These are phyloP conservation scores for Drosophila triauraria DNA, from an alignment of 1,140 invertebrate genomes.

Conservation along the genomic window DNA sequence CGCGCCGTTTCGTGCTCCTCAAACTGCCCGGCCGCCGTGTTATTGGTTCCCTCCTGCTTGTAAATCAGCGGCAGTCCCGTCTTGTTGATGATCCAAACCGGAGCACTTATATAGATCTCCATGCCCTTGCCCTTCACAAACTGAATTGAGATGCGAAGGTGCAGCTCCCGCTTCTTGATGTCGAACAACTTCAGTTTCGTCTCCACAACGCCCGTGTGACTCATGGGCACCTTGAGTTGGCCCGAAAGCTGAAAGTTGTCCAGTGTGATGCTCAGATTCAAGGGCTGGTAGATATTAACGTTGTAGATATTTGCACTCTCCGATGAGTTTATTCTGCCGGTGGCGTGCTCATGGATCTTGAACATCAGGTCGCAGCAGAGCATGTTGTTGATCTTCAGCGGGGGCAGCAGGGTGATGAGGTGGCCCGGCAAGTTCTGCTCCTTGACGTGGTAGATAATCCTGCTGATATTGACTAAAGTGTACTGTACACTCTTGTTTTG, in stretches of 20 bases:
- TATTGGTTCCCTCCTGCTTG: conserved; percentile 93
- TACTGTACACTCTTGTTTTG: conserved; percentile 64
- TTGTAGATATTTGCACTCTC: conserved; percentile 84
- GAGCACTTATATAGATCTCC: conserved; percentile 92
- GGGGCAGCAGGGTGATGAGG: conserved; percentile 92
- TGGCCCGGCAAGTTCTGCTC: conserved; percentile 90
- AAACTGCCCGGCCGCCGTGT: conserved; percentile 96
- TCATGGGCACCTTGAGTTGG: conserved; percentile 86
- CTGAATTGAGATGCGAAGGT: conserved; percentile 89
- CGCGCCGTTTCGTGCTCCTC: conserved; percentile 97
- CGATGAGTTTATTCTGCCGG: conserved; percentile 88
- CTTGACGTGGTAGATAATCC: conserved; percentile 93
- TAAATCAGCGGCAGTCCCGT: conserved; percentile 97
- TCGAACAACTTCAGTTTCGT: conserved; percentile 89
- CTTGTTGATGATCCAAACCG: conserved; percentile 98
- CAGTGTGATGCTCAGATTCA: conserved; percentile 91
- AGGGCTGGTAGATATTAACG: conserved; percentile 89
- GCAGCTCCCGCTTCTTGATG: conserved; percentile 89
- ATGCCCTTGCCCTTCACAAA: conserved; percentile 85
- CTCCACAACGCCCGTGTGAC: conserved; percentile 85
- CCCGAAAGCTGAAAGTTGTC: conserved; percentile 93
- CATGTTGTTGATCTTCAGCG: conserved; percentile 92
- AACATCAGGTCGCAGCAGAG: conserved; percentile 91
- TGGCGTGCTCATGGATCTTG: conserved; percentile 85
- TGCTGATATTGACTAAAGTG: conserved; percentile 86